Evolutionary conservation across 2,113 vertebrate genomes (phyloP).

Genomic region (Cyanoliseus patagonus): DNA sequence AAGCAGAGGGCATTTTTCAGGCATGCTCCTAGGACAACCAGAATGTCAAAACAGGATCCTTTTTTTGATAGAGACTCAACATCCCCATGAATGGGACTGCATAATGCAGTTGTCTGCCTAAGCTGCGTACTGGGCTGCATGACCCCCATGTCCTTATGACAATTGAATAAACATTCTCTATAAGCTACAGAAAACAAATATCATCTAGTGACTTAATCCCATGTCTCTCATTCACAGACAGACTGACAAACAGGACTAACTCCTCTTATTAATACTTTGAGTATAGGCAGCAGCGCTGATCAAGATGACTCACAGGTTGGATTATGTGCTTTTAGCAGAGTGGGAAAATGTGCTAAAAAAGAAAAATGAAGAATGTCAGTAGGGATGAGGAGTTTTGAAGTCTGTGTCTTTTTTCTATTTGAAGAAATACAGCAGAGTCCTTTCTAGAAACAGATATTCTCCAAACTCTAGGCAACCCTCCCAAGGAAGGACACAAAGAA

Average conservation of each 20-base stretch:
- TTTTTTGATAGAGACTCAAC: background rate
- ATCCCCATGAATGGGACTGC: background rate
- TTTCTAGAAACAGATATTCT: constrained; percentile 18
- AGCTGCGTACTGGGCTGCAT: background rate
- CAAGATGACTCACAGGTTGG: background rate
- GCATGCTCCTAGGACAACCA: background rate
- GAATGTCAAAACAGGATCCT: background rate
- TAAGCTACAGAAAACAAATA: constrained; percentile 36
- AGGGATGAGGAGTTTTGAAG: background rate
- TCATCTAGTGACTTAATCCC: constrained; percentile 2
- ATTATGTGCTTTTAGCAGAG: background rate
- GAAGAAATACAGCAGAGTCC: background rate
- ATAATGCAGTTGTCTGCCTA: background rate
- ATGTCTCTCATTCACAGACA: constrained; percentile 33
- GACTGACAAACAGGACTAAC: constrained; percentile 47
- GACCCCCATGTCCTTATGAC: background rate
- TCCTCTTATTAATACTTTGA: constrained; percentile 35
- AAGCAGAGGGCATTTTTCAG: background rate
- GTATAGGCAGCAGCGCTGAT: background rate
- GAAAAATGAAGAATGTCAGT: background rate
- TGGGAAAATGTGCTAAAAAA: background rate
- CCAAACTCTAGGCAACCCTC: background rate
- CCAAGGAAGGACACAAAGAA: background rate
- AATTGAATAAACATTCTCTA: constrained; percentile 15
- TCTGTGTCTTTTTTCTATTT: background rate